Conservation (phyloP, 2,113 vertebrate species). For the Calyptomena viridis region DNA sequence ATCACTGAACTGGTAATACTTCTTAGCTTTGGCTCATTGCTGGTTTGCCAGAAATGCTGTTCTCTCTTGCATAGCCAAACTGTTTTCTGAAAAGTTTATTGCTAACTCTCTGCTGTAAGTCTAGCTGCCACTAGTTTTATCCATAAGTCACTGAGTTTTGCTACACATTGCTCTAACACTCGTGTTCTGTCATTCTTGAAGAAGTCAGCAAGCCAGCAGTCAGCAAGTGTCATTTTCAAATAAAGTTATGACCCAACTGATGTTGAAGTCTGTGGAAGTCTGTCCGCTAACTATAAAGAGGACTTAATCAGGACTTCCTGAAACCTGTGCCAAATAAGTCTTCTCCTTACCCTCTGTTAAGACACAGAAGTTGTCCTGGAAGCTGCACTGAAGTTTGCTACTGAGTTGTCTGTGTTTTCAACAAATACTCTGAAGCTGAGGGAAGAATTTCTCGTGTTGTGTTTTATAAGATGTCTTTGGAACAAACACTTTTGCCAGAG, state of each 20-base stretch:
- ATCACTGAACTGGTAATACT: not conserved
- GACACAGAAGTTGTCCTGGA: not conserved
- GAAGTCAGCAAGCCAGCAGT: not conserved
- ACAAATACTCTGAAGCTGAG: not conserved
- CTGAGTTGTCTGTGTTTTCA: not conserved
- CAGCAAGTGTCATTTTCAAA: not conserved
- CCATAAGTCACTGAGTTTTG: not conserved
- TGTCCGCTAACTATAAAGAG: not conserved
- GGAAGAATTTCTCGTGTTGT: not conserved
- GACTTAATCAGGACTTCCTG: not conserved
- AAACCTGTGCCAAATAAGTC: not conserved
- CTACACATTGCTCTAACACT: not conserved
- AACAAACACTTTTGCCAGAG: not conserved
- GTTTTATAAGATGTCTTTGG: not conserved
- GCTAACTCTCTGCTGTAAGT: not conserved
- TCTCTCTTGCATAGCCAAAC: not conserved
- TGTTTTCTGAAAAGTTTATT: not conserved
- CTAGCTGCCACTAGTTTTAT: not conserved
- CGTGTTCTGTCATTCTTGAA: not conserved
- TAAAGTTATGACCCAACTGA: not conserved
- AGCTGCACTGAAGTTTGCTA: not conserved
- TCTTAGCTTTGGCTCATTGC: not conserved
- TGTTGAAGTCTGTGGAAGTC: not conserved
- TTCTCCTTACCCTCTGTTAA: not conserved
- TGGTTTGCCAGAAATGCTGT: not conserved